phyloP scores from a whole-genome alignment of 2,888 invertebrate species.

The Drosophila recens region DNA sequence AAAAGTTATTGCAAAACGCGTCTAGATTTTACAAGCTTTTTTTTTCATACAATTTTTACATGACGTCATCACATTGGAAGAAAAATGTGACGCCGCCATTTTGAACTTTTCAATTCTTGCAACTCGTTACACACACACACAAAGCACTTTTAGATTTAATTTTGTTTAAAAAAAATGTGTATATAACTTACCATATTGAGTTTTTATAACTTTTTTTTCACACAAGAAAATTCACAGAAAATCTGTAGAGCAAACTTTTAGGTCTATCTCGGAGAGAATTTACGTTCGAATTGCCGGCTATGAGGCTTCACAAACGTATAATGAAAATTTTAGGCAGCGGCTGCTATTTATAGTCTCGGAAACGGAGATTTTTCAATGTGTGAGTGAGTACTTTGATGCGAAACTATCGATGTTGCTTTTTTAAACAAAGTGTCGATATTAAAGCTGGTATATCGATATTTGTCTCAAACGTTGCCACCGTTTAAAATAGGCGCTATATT shows the following conservation, averaged over 20 bases:
- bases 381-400: slow-evolving; percentile 43
- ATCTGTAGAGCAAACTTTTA: slow-evolving; percentile 53
- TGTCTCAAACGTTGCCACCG: not conserved
- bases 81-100: slow-evolving; percentile 51
- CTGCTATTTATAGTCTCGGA: slow-evolving; percentile 87
- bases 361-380: slow-evolving; percentile 20
- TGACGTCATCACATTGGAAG: slow-evolving; percentile 64
- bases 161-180: not conserved
- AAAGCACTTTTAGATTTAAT: not conserved
- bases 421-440: slow-evolving; percentile 38
- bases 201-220: slow-evolving; percentile 66
- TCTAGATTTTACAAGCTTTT: not conserved
- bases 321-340: slow-evolving; percentile 86
- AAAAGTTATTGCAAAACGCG: not conserved
- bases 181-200: slow-evolving; percentile 83
- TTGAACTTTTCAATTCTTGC: slow-evolving; percentile 19
- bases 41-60: not conserved
- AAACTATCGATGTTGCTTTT: not conserved
- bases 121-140: not conserved
- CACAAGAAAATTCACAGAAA: slow-evolving; percentile 75
- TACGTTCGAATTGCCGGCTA: slow-evolving; percentile 88
- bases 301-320: slow-evolving; percentile 90
- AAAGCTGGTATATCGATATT: not conserved
- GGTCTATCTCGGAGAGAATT: slow-evolving; percentile 55
- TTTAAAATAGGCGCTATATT: not conserved